Evolutionary conservation across 2,888 invertebrate genomes (phyloP).

Genomic region (Chromoteleia sp.): DNA sequence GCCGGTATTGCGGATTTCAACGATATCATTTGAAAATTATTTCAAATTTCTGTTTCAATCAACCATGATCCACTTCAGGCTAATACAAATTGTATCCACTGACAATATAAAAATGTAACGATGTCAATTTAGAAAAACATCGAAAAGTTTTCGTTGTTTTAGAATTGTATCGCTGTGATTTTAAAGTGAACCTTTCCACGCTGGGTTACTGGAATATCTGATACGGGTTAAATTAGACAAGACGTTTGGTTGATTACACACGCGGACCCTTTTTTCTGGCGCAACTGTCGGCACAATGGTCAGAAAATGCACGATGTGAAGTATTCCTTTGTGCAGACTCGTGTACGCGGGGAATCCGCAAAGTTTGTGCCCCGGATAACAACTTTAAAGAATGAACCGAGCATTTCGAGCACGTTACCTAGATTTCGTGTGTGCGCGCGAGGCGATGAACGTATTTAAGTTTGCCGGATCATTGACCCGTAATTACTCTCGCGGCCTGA

Average conservation of each 20-base stretch:
- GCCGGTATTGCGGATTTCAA: no score
- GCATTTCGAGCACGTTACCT: conserved; percentile 57
- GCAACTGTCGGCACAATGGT: conserved; percentile 8
- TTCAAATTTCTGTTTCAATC: no score
- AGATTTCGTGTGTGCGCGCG: conserved; percentile 57
- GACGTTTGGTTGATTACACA: background rate
- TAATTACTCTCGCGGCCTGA: conserved; percentile 29
- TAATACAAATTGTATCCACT: no score
- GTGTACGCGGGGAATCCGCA: conserved; percentile 1
- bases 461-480: conserved; percentile 53
- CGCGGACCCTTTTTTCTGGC: background rate
- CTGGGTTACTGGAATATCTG: no score
- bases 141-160: no score
- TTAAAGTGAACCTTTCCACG: no score
- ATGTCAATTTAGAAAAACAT: no score
- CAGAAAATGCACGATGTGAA: conserved; percentile 8
- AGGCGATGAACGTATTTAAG: conserved; percentile 48
- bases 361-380: conserved; percentile 16
- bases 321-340: conserved; percentile 6
- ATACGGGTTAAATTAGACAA: no score
- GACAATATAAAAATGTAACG: no score
- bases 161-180: no score
- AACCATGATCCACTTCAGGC: no score
- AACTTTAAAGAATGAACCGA: conserved; percentile 42
- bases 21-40: no score